Evolutionary conservation across 2,888 invertebrate genomes (phyloP).

Genomic region (Dione juno): DNA sequence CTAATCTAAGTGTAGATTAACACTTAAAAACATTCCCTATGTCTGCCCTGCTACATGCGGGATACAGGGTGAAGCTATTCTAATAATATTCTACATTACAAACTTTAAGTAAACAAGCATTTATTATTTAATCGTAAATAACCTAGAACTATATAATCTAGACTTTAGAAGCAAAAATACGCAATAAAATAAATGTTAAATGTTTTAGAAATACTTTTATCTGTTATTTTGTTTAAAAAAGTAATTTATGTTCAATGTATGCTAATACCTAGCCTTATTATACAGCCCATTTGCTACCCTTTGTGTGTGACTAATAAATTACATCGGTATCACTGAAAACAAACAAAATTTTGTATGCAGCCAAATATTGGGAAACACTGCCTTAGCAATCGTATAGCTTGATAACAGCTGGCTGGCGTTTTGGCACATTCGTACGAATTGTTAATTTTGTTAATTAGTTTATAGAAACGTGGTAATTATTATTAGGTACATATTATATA

Average conservation of each 20-base stretch:
- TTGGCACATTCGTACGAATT: slow-evolving; percentile 26
- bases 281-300: slow-evolving; percentile 22
- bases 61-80: too few relatives aligned
- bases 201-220: not conserved
- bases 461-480: not conserved
- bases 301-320: slow-evolving; percentile 23
- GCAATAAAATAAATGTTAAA: slow-evolving; percentile 6
- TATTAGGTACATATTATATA: not conserved
- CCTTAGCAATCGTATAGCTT: slow-evolving; percentile 32
- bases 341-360: slow-evolving; percentile 13
- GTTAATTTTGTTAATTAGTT: slow-evolving; percentile 12
- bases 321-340: slow-evolving; percentile 10
- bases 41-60: too few relatives aligned
- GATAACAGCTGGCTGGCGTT: slow-evolving; percentile 31
- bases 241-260: slow-evolving; percentile 16
- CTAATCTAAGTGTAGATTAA: too few relatives aligned
- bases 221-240: slow-evolving; percentile 10
- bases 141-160: not conserved
- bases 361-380: slow-evolving; percentile 26
- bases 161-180: not conserved
- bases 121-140: not conserved
- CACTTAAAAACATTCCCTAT: too few relatives aligned
- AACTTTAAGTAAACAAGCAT: not conserved
- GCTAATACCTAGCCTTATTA: slow-evolving; percentile 13
- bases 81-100: not conserved